Conservation (phyloP, 2,113 vertebrate species). For the Nothobranchius kuhntae region DNA sequence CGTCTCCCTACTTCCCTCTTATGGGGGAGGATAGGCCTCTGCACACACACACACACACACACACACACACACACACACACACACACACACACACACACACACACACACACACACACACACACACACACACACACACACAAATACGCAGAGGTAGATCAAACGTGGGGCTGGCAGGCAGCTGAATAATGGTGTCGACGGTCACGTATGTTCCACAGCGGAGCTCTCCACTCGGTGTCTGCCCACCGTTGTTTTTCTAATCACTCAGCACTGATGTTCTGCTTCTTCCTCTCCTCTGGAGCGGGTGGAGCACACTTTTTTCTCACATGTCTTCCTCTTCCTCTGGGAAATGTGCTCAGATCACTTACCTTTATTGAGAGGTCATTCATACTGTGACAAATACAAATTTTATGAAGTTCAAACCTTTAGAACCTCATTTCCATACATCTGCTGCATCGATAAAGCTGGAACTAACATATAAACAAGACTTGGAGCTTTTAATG, state of each 20-base stretch:
- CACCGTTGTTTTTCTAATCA: constrained; percentile 60
- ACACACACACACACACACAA: background rate
- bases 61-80: constrained; percentile 11
- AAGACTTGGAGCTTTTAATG: too few relatives aligned
- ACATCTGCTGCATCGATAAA: background rate
- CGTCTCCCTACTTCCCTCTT: constrained; percentile 58
- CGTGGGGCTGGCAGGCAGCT: constrained; percentile 16
- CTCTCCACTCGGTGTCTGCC: constrained; percentile 43
- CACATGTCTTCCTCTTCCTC: background rate
- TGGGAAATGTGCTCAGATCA: background rate
- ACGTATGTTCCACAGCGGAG: constrained; percentile 51
- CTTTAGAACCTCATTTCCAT: background rate
- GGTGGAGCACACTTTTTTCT: background rate
- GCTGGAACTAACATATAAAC: too few relatives aligned
- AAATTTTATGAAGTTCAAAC: background rate
- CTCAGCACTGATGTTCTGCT: constrained; percentile 59
- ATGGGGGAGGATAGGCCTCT: constrained; percentile 57
- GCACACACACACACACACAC: constrained; percentile 1
- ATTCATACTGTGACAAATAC: constrained; percentile 7
- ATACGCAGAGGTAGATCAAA: constrained; percentile 63
- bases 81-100: constrained; percentile 1
- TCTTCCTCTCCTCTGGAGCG: constrained; percentile 33
- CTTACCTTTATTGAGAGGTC: constrained; percentile 9
- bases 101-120: background rate
- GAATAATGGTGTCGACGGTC: constrained; percentile 48